These are phyloP conservation scores for Pegea sp. DNA, from an alignment of 23 tunicate species.

Conservation along the genomic window DNA sequence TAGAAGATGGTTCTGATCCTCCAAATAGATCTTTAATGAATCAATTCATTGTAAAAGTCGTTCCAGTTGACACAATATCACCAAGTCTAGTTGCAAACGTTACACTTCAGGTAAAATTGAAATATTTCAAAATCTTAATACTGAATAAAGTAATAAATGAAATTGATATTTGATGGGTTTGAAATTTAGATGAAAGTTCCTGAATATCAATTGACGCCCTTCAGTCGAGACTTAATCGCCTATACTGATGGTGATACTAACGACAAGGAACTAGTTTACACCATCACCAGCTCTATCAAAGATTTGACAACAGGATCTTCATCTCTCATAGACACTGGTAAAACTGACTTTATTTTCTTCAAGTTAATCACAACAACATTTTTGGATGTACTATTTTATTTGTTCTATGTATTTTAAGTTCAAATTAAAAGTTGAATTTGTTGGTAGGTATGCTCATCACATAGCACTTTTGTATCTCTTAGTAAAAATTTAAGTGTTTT, in stretches of 20 bases:
- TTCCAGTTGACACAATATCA: slow-evolving; percentile 74
- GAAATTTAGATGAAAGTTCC: slow-evolving; percentile 41
- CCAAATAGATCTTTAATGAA: slow-evolving; percentile 41
- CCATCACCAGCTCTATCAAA: slow-evolving; percentile 19
- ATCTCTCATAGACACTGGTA: slow-evolving; percentile 32
- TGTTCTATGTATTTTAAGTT: no score
- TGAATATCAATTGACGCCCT: slow-evolving; percentile 64
- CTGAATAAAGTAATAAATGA: not conserved
- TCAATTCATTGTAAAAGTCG: slow-evolving; percentile 42
- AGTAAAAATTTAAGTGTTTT: no score
- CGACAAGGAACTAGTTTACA: slow-evolving; percentile 61
- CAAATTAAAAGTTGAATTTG: no score
- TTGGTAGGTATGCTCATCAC: no score
- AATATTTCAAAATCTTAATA: not conserved
- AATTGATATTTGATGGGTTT: not conserved
- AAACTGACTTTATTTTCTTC: not conserved
- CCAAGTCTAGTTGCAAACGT: slow-evolving; percentile 24
- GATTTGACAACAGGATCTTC: slow-evolving; percentile 14
- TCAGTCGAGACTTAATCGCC: slow-evolving; percentile 22
- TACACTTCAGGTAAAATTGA: slow-evolving; percentile 33
- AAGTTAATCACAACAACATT: no score
- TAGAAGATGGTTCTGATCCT: slow-evolving; percentile 59
- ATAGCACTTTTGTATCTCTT: no score
- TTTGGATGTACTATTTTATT: no score
- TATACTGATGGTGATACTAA: slow-evolving; percentile 73